Evolutionary conservation across 2,888 invertebrate genomes (phyloP).

Genomic region (Stictocephala bisonia): DNA sequence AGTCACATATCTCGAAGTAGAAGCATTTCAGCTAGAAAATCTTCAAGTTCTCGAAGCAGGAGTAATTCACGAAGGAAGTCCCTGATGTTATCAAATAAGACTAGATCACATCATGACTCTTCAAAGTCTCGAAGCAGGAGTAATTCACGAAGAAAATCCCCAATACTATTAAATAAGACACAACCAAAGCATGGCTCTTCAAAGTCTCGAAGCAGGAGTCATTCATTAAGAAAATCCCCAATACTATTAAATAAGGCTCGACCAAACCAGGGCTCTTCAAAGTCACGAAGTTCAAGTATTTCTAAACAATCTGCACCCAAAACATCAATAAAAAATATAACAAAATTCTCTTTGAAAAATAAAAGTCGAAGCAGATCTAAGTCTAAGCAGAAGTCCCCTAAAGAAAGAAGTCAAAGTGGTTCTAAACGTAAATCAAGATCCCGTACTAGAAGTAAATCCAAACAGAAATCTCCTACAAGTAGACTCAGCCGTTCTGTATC

Average conservation of each 20-base stretch:
- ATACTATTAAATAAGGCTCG: too few relatives aligned
- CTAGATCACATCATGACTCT: not conserved
- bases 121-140: slow-evolving; percentile 9
- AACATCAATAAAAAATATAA: too few relatives aligned
- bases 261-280: too few relatives aligned
- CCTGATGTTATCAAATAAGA: not conserved
- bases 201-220: not conserved
- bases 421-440: slow-evolving; percentile 62
- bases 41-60: slow-evolving; percentile 25
- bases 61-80: slow-evolving; percentile 16
- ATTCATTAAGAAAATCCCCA: not conserved
- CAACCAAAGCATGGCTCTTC: not conserved
- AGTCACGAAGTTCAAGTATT: too few relatives aligned
- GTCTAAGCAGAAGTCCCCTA: slow-evolving; percentile 24
- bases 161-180: too few relatives aligned
- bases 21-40: slow-evolving; percentile 59
- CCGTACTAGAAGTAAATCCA: slow-evolving; percentile 65
- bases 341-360: too few relatives aligned
- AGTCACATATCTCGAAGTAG: slow-evolving; percentile 59
- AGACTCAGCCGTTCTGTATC: slow-evolving; percentile 43
- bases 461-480: slow-evolving; percentile 56
- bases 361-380: slow-evolving; percentile 28
- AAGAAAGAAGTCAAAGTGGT: slow-evolving; percentile 55
- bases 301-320: too few relatives aligned
- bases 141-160: too few relatives aligned